phyloP scores from a whole-genome alignment of 1,140 invertebrate species.

The Drosophila chauvacae region DNA sequence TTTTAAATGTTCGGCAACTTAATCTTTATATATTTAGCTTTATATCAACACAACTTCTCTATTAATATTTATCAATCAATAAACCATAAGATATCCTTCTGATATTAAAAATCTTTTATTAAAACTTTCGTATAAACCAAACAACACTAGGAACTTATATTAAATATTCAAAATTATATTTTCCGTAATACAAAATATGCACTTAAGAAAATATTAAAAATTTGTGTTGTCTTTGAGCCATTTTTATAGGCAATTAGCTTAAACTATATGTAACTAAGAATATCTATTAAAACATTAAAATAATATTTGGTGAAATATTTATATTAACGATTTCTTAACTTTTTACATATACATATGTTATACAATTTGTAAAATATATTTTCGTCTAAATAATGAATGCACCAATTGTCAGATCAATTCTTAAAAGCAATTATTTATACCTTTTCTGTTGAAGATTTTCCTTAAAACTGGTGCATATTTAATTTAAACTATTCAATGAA shows the following conservation, averaged over 20 bases:
- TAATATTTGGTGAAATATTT: neutral
- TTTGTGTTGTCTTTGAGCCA: accelerated
- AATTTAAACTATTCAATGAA: neutral
- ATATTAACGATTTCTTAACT: accelerated
- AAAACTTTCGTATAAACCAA: neutral
- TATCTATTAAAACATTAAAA: neutral
- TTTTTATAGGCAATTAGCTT: neutral
- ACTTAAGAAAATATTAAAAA: neutral
- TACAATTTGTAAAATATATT: neutral
- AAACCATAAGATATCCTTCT: neutral
- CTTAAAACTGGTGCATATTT: neutral
- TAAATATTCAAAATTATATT: neutral
- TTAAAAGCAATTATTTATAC: neutral
- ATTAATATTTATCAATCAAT: neutral
- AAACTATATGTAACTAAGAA: neutral
- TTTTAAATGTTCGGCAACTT: neutral
- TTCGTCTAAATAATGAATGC: neutral
- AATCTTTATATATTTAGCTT: neutral
- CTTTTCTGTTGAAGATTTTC: neutral
- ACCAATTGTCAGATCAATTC: neutral
- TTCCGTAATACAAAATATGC: neutral
- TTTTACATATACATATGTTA: neutral
- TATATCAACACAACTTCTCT: neutral
- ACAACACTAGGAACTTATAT: no score
- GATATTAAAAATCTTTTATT: neutral